Base-by-base conservation (phyloP, 2,797 vertebrate species). In the Carapus acus region DNA sequence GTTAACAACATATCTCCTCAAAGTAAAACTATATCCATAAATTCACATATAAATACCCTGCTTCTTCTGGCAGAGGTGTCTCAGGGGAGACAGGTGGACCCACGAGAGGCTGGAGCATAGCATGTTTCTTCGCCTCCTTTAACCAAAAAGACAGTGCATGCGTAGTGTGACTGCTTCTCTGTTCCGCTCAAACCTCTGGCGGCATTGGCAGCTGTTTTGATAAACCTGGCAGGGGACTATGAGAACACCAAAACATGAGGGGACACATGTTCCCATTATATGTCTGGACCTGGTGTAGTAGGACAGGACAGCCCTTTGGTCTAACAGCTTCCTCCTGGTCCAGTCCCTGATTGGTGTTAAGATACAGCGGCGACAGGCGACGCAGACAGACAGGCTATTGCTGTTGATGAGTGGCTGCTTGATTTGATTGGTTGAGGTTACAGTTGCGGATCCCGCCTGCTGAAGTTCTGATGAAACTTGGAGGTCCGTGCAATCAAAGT, bases 1-100 rank as follows among this genome's bases (percentile, higher is more conserved):
- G 63, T 86, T 83, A 87, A 83, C 49, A 76, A 80, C 74, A 80
- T 77, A 84, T 73, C 76, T 83, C 62, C 76, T 77, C 61, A 82
- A 83, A 85, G 83, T 81, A 79, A 56, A 74, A 67, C 62, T 80
- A 63, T 70, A 72, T 82, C 78, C 83, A 59, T 74, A 83, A 83
- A 77, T 78, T 77, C 74, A 75, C 75, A 82, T 82, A 84, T 79
- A 85, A 83, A 86, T 81, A 83, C 51, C 57, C 52, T 58, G 65
- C 63, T 67, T 55, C 47, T 7, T 57, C 64, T 66, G 42, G 65
- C 56, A 66, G 58, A 59, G n/a, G n/a, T n/a, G n/a, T n/a, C 65
- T 54, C 57, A 58, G 54, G 44, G 22, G 18, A 47, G 59, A 59
- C 51, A 74, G 62, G 67, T 45, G 61, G 67, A 44, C 60, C 54